Evolutionary conservation across 2,113 vertebrate species (phyloP), one percentile per base, ranked within the genome.

Genomic region (Bubo scandiacus): DNA sequence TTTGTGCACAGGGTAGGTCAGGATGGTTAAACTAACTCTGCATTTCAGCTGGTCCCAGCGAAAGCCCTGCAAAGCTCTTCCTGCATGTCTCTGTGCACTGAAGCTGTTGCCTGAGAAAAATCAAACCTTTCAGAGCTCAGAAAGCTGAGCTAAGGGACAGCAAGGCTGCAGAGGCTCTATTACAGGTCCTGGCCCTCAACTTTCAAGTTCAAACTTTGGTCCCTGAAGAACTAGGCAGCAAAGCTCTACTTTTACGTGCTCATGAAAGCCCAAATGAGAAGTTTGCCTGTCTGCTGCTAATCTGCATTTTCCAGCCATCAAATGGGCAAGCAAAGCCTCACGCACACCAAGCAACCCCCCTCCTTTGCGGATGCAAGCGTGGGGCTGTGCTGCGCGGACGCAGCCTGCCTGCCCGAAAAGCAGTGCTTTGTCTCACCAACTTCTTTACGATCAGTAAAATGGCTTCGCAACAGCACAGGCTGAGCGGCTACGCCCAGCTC

Each of bases 401-500:
- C 67, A 58, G 82, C 72, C 91, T 51, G 79, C 68, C 84, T 34
- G 54, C 45, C 61, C 30, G 1, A 40, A 5, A 47, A 82, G 54
- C 65, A 1, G 27, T 15, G 83, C 54, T 93, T 52, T 73, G 59
- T 70, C 67, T 72, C 25, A 5, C 23, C 45, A 63, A 20, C 71
- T 73, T 38, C 75, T 81, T 45, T 10, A 15, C 3, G 2, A 23
- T 20, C 59, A 10, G 78, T n/a, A 26, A 87, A 81, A 96, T 30
- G 92, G 96, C 81, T 83, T 66, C 34, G 1, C 36, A 14, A 5
- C 0, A 0, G 86, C 7, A 15, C 96, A n/a, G 80, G 93, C 95
- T 40, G 55, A 92, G 93, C 2, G 11, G 97, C 90, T 96, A 75
- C 36, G 11, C 90, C 96, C 90, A 92, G 95, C 89, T 87, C 95